Conservation (phyloP, 2,113 vertebrate genomes). For the Meleagris gallopavo region DNA sequence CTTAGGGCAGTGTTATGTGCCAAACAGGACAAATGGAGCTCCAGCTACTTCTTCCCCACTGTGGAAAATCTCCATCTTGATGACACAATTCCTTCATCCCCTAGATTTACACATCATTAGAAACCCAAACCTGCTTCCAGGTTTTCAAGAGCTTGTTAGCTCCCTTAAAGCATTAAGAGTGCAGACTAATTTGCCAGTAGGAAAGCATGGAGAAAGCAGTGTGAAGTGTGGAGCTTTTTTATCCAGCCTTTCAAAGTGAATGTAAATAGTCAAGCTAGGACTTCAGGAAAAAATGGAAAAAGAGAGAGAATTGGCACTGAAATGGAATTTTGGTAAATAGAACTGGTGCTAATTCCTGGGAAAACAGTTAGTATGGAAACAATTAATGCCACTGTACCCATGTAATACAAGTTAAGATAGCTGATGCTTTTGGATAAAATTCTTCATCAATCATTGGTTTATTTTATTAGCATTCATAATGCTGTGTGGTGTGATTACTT, state of each 20-base stretch:
- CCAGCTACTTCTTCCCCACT: background rate
- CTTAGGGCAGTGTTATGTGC: background rate
- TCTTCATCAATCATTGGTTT: conserved; percentile 61
- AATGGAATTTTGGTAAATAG: background rate
- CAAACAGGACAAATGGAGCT: background rate
- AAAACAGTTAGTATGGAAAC: conserved; percentile 54
- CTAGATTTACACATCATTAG: conserved; percentile 70
- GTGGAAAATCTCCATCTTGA: conserved; percentile 54
- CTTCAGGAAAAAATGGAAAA: background rate
- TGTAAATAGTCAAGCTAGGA: background rate
- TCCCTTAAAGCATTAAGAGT: background rate
- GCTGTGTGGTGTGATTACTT: conserved; percentile 46
- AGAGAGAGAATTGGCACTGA: background rate
- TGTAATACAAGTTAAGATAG: conserved; percentile 51
- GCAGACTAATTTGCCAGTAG: background rate
- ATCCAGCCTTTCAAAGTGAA: background rate
- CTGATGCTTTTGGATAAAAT: conserved; percentile 51
- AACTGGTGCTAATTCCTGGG: background rate
- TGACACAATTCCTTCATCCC: conserved; percentile 67
- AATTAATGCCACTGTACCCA: conserved; percentile 28
- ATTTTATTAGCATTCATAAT: conserved; percentile 60
- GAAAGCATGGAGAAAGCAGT: conserved; percentile 19
- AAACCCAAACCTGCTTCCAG: conserved; percentile 45
- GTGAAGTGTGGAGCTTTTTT: background rate
- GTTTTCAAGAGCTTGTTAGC: conserved; percentile 70